phyloP scores from a whole-genome alignment of 2,888 invertebrate genomes.

The Diadromus collaris region DNA sequence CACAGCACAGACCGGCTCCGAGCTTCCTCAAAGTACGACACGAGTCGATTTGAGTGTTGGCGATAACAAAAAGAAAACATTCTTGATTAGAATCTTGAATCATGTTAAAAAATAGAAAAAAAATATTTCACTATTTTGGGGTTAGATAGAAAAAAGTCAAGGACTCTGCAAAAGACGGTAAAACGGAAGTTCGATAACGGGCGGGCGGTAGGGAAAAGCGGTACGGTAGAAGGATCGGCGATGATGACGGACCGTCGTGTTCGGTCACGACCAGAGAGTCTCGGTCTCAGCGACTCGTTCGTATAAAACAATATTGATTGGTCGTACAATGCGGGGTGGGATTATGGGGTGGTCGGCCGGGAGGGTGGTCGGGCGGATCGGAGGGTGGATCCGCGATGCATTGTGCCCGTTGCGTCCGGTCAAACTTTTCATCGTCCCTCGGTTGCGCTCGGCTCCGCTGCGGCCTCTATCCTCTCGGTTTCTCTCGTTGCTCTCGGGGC shows the following conservation, averaged over 20 bases:
- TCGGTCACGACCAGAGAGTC: slow-evolving; percentile 39
- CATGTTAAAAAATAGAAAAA: background rate
- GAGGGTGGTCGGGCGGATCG: slow-evolving; percentile 59
- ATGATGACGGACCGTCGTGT: slow-evolving; percentile 65
- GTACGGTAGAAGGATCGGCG: slow-evolving; percentile 67
- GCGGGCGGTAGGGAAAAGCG: slow-evolving; percentile 58
- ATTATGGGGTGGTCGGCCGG: slow-evolving; percentile 73
- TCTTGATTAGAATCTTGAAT: background rate
- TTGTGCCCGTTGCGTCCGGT: slow-evolving; percentile 73
- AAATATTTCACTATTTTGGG: background rate
- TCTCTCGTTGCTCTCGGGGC: slow-evolving; percentile 46
- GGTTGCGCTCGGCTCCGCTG: slow-evolving; percentile 42
- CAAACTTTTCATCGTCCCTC: slow-evolving; percentile 72
- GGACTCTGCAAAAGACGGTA: background rate
- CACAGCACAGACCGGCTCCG: background rate
- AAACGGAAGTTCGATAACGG: slow-evolving; percentile 21
- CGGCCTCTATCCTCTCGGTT: slow-evolving; percentile 50
- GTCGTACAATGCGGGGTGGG: slow-evolving; percentile 76
- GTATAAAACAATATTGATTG: slow-evolving; percentile 78
- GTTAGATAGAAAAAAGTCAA: background rate
- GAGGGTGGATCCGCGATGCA: slow-evolving; percentile 74
- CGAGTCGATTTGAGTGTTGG: background rate
- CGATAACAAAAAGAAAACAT: background rate
- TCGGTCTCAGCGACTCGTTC: slow-evolving; percentile 70
- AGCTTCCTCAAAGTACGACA: background rate